Evolutionary conservation across 2,888 invertebrate species (phyloP).

Genomic region (Lochmaea crataegi): DNA sequence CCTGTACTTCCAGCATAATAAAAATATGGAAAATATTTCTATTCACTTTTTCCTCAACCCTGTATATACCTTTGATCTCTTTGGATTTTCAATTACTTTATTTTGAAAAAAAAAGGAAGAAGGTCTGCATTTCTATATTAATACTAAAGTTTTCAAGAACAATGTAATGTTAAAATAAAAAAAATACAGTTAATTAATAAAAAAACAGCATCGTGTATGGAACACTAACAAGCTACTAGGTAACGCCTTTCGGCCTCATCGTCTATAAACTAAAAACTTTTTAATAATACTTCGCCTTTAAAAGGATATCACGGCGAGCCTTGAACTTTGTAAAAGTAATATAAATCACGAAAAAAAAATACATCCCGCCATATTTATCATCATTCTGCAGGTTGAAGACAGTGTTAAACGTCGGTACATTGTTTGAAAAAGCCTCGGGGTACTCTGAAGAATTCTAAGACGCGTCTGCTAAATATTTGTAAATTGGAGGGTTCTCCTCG

Average conservation of each 20-base stretch:
- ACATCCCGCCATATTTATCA: constrained; percentile 36
- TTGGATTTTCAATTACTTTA: too few species aligned
- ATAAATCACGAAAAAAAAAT: constrained; percentile 41
- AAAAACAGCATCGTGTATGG: constrained; percentile 15
- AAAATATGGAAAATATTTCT: too few species aligned
- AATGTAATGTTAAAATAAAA: not conserved
- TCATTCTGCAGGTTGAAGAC: constrained; percentile 34
- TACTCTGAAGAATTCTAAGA: not conserved
- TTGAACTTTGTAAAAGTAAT: constrained; percentile 40
- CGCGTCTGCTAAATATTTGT: constrained; percentile 1
- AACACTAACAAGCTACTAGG: constrained; percentile 25
- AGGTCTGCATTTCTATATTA: too few species aligned
- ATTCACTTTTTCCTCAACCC: too few species aligned
- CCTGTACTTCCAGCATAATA: too few species aligned
- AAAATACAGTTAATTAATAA: constrained; percentile 18
- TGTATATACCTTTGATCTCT: too few species aligned
- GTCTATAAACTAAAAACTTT: constrained; percentile 14
- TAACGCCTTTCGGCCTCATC: constrained; percentile 20
- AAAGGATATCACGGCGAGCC: constrained; percentile 37
- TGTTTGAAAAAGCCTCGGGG: constrained; percentile 31
- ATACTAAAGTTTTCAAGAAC: not conserved
- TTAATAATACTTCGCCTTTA: constrained; percentile 26
- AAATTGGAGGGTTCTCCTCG: constrained; percentile 6
- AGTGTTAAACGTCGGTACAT: constrained; percentile 31
- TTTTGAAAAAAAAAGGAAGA: too few species aligned